Percentiles rank a stretch among this genome's conserved stretches.
Evolutionary conservation across 53 echinoderm and acorn worm genomes (phyloP).

Genomic region (Henricia sp.): DNA sequence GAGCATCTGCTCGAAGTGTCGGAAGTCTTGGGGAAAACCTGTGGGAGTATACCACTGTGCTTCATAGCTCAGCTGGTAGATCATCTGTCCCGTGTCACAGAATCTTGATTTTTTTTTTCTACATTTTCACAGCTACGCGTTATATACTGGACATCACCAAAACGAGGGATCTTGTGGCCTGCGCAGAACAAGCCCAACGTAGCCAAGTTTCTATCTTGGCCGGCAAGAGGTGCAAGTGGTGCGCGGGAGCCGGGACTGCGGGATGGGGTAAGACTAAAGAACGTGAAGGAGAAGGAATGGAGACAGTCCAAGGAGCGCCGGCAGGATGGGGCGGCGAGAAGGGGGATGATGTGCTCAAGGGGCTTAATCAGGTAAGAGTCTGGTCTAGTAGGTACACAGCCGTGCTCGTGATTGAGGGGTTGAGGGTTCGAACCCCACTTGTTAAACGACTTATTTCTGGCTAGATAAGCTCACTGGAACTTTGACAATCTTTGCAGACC

Average conservation of each 20-base stretch:
- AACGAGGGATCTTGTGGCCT: conserved; percentile 49
- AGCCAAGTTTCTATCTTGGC: conserved; percentile 35
- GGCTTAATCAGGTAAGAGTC: conserved; percentile 23
- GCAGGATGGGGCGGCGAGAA: neutral
- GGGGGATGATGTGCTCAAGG: conserved; percentile 20
- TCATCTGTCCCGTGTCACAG: too few relatives aligned
- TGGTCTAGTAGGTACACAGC: neutral
- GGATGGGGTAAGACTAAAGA: neutral
- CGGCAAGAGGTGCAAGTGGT: conserved; percentile 20
- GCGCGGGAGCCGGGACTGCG: neutral
- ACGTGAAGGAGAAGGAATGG: neutral
- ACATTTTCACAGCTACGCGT: conserved; percentile 25
- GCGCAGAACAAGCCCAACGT: conserved; percentile 50
- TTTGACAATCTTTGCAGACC: too few relatives aligned
- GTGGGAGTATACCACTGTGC: too few relatives aligned
- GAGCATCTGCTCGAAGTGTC: too few relatives aligned
- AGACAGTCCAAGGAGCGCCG: neutral
- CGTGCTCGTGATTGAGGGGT: neutral
- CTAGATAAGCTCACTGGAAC: too few relatives aligned
- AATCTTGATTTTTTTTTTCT: neutral
- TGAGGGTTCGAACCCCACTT: too few relatives aligned
- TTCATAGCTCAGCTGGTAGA: too few relatives aligned
- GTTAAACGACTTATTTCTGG: too few relatives aligned
- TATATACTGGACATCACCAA: conserved; percentile 66
- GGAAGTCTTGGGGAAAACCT: too few relatives aligned